Base-by-base conservation (phyloP, 2,888 invertebrate species). In the Anorthoa munda region DNA sequence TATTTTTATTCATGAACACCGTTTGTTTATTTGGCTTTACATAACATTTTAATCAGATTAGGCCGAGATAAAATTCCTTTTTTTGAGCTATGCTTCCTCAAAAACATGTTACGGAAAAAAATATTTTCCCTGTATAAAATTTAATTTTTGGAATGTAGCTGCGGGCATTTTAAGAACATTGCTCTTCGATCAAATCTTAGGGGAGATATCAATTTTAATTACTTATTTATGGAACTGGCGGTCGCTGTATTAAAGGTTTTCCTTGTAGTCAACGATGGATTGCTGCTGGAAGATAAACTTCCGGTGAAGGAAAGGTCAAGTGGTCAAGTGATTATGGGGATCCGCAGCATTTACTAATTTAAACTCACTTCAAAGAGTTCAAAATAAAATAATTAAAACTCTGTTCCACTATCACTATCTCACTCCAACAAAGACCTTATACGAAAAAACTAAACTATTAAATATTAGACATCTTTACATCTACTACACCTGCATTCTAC, bases 31-130 rank as follows among this genome's bases (percentile, higher is more conserved):
- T 76, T 60, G 39, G 48, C 50, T 77, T 79, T 69, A 70, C 61
- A 79, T 75, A 73, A 61, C 79, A 68, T 75, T 72, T 63, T 60
- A 63, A 71, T 60, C 61, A 60, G 61, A 61, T 69, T 48, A 61
- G 23, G 31, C 56, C 18, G 21, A 69, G 58, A 63, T 75, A 58
- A 72, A 60, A 70, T 71, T 58, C 15, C 2, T 53, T 15, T 70
- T 73, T 83, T 58, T 39, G 18, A 55, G 23, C 26, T 55, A 21
- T 51, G 66, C 15, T 48, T 65, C n/a, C 58, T 55, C 15, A 48
- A 59, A 76, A 81, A 71, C 65, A 58, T 23, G 48, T 48, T 23
- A 55, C 13, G 2, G 53, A 13, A 31, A 77, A 77, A 80, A 23
- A 55, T 2, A 21, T 39, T 15, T 48, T 26, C 2, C 39, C 53